phyloP scores from a whole-genome alignment of 2,797 vertebrate genomes.

The Coluber constrictor region DNA sequence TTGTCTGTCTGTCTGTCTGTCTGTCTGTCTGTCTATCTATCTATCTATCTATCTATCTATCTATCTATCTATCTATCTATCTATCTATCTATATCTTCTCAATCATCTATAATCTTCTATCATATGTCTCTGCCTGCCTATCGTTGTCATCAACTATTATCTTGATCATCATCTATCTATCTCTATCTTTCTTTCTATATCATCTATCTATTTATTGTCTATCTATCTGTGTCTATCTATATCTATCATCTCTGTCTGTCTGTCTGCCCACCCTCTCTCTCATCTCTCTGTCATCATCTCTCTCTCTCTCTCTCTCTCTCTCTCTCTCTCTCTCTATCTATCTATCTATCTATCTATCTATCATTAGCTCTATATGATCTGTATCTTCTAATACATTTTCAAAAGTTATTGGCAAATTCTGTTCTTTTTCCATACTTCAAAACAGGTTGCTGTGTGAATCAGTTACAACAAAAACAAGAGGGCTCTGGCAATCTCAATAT shows the following conservation, averaged over 20 bases:
- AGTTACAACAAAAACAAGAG: neutral
- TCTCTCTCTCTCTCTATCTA: neutral
- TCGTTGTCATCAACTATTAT: too few relatives aligned
- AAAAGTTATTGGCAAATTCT: neutral
- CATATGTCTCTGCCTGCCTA: too few relatives aligned
- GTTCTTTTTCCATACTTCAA: neutral
- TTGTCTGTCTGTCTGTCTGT: accelerated
- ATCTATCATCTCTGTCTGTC: too few relatives aligned
- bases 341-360: neutral
- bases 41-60: too few relatives aligned
- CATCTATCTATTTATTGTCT: too few relatives aligned
- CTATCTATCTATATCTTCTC: neutral
- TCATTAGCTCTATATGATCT: neutral
- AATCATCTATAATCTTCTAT: too few relatives aligned
- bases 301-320: neutral
- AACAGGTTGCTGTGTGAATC: neutral
- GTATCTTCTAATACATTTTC: neutral
- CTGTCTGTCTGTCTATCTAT: neutral
- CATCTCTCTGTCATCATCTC: neutral
- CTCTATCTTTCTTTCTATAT: neutral
- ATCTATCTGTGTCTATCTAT: neutral
- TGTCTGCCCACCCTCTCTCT: neutral
- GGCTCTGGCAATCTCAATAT: neutral
- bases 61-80: neutral
- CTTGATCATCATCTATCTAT: too few relatives aligned